Evolutionary conservation across 2,113 vertebrate genomes (phyloP), one percentile per base, ranked within the genome.

Genomic region (Chlorocebus sabaeus): DNA sequence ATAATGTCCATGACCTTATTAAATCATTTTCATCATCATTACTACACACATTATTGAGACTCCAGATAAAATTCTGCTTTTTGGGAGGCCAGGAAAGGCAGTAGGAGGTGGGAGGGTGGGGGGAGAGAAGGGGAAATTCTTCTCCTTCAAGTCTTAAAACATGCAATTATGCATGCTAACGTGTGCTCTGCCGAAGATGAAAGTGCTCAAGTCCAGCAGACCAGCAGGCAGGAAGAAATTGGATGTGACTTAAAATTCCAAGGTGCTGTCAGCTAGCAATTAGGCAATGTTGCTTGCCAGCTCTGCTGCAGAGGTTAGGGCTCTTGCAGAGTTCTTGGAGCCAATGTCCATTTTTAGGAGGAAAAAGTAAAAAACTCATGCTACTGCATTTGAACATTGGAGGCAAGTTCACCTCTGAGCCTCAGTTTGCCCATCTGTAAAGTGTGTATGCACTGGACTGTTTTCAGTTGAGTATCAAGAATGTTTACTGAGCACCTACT

Each of bases 11-110:
- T 30, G 90, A 92, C 48, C 96, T 93, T 79, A 95, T 90, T 95
- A 97, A 97, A 48, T 78, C 70, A 88, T 94, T 93, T 96, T 85
- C 92, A 75, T 95, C 40, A 8, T 70, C 48, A 22, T 93, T 89
- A 18, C 67, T 57, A 55, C 87, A 30, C 27, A 55, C 80, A 92
- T 93, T 90, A 86, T 80, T 89, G 90, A 86, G 84, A 89, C 81
- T 89, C 27, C 55, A 89, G 87, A 68, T 93, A 90, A 55, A 93
- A 35, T 70, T 52, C 64, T 72, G 59, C 92, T 59, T 91, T 59
- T 43, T 2, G 72, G 89, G 93, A 87, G 68, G 87, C 70, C 88
- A 70, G 95, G 88, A 84, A 67, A 83, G 84, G 70, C 59, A 5
- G 85, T 5, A 72, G 92, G 85, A 85, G 84, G 97, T 64, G 18